phyloP scores from a whole-genome alignment of 2,888 invertebrate species.

The Uloborus plumipes region DNA sequence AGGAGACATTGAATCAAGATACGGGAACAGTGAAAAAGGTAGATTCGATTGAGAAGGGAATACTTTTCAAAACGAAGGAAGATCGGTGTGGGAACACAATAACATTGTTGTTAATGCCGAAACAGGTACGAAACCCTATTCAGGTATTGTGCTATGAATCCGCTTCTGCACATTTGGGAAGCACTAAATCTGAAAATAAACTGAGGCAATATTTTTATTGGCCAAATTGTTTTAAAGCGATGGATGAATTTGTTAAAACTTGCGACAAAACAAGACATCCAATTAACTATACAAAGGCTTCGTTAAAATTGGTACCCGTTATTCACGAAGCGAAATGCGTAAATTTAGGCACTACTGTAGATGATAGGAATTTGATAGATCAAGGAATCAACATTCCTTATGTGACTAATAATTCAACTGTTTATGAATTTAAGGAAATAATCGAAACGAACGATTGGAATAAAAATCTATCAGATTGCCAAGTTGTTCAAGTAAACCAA shows the following conservation, averaged over 20 bases:
- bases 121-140: too few species aligned
- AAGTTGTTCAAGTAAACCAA: not conserved
- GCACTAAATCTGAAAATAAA: not conserved
- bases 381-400: not conserved
- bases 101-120: too few species aligned
- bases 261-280: constrained; percentile 27
- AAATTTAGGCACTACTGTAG: too few species aligned
- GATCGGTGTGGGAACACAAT: too few species aligned
- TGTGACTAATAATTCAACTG: not conserved
- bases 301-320: constrained; percentile 15
- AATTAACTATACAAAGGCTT: constrained; percentile 16
- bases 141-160: not conserved
- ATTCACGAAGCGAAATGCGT: constrained; percentile 3
- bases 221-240: constrained; percentile 24
- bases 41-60: too few species aligned
- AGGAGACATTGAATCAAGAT: too few species aligned
- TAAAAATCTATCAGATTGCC: not conserved
- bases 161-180: not conserved
- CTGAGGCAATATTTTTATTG: not conserved
- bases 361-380: not conserved
- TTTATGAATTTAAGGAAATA: not conserved
- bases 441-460: not conserved
- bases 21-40: too few species aligned
- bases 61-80: too few species aligned
- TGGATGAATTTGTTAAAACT: constrained; percentile 14